Conservation (phyloP, 2,113 vertebrate genomes). For the Oxyruncus cristatus region DNA sequence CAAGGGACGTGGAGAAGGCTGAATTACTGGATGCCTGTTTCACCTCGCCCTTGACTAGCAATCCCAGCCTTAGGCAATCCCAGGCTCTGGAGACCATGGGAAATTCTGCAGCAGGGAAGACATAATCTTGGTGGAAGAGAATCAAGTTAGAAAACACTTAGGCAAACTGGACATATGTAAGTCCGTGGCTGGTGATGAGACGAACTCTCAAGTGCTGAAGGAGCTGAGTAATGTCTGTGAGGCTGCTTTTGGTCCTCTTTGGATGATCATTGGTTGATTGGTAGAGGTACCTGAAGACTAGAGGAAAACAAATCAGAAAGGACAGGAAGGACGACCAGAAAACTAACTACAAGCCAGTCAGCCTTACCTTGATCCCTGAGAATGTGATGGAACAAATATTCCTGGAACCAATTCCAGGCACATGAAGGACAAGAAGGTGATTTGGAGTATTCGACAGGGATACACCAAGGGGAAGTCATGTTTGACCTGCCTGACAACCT, state of each 20-base stretch:
- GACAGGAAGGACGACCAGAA: not conserved
- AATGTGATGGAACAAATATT: not conserved
- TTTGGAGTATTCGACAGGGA: not conserved
- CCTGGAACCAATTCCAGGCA: not conserved
- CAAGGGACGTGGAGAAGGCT: not conserved
- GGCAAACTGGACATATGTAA: rapidly evolving
- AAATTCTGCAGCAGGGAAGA: not conserved
- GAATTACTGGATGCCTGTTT: not conserved
- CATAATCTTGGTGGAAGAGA: not conserved
- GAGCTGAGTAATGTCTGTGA: not conserved
- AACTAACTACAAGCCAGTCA: not conserved
- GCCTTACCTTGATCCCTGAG: not conserved
- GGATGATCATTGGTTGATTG: not conserved
- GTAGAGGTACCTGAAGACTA: not conserved
- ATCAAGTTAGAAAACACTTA: not conserved
- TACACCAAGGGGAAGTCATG: not conserved
- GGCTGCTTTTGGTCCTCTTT: not conserved
- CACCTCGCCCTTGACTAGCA: not conserved
- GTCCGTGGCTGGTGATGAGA: not conserved
- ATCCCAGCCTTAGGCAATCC: not conserved
- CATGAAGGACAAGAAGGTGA: not conserved
- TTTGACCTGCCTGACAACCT: not conserved
- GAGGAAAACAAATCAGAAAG: not conserved
- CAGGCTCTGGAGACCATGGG: not conserved
- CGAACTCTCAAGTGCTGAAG: not conserved